Conservation (phyloP, 2,888 invertebrate genomes). For the Lymantria dispar region DNA sequence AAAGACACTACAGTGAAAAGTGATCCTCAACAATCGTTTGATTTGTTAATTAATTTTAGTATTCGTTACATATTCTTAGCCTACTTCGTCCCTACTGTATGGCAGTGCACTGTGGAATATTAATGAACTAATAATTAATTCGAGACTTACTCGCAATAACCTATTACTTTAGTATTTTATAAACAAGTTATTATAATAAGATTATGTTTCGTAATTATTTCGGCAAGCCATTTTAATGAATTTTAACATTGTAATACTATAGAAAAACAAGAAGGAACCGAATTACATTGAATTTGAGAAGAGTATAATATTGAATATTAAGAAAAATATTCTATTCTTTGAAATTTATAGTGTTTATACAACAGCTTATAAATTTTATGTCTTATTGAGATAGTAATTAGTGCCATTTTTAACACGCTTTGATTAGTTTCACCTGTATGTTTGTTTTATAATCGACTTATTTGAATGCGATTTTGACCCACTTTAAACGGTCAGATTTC, state of each 20-base stretch:
- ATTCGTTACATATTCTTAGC: slow-evolving; percentile 23
- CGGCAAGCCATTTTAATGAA: not conserved
- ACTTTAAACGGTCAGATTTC: too few relatives aligned
- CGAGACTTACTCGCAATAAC: slow-evolving; percentile 20
- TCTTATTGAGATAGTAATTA: not conserved
- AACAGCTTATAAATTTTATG: not conserved
- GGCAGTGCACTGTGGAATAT: slow-evolving; percentile 23
- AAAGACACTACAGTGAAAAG: slow-evolving; percentile 16
- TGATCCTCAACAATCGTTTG: slow-evolving; percentile 13
- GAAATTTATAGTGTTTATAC: not conserved
- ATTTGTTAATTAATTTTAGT: slow-evolving; percentile 22
- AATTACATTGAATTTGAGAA: not conserved
- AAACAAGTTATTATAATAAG: slow-evolving; percentile 5
- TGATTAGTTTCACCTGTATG: too few relatives aligned
- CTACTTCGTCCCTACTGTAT: slow-evolving; percentile 20
- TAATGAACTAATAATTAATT: slow-evolving; percentile 30
- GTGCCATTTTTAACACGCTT: not conserved
- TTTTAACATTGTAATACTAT: not conserved
- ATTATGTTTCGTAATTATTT: not conserved
- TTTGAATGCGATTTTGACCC: too few relatives aligned
- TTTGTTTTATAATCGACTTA: too few relatives aligned
- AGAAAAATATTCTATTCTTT: not conserved
- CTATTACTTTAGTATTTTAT: slow-evolving; percentile 29
- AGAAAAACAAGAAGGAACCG: not conserved
- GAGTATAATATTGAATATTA: not conserved